A percentile compares a stretch with the other conserved stretches of the same genome.
These are phyloP conservation scores for Gambusia affinis DNA, from an alignment of 2,113 vertebrate species.

Conservation along the genomic window DNA sequence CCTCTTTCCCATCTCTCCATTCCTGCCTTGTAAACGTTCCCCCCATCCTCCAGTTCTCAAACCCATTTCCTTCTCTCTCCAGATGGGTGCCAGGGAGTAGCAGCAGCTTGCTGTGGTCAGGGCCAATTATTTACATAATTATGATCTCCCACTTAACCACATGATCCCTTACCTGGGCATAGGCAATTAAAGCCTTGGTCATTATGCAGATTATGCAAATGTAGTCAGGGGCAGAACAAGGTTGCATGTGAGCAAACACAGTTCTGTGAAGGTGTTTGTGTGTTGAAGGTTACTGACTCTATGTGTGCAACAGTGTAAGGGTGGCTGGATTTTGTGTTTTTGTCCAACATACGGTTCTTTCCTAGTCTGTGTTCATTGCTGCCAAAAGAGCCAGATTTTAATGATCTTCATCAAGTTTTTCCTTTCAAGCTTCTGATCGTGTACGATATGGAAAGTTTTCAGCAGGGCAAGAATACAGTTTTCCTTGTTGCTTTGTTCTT, in stretches of 20 bases:
- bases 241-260: slow-evolving; percentile 78
- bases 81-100: slow-evolving; percentile 93
- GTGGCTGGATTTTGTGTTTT: not conserved
- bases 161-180: slow-evolving; percentile 97
- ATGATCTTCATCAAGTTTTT: not conserved
- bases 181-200: slow-evolving; percentile 94
- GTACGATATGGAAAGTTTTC: not conserved
- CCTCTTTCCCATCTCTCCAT: not conserved
- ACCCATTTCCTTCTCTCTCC: slow-evolving; percentile 72
- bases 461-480: too few relatives aligned
- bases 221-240: slow-evolving; percentile 82
- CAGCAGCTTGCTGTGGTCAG: slow-evolving; percentile 96
- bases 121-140: slow-evolving; percentile 99
- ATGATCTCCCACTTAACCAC: slow-evolving; percentile 99
- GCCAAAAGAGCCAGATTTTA: not conserved
- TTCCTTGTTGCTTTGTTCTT: too few relatives aligned
- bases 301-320: slow-evolving; percentile 37
- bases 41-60: too few relatives aligned
- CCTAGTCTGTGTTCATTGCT: not conserved
- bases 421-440: not conserved
- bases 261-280: slow-evolving; percentile 37
- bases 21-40: not conserved
- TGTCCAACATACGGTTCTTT: not conserved
- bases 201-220: slow-evolving; percentile 99
- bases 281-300: not conserved